Evolutionary conservation across 2,113 vertebrate species (phyloP).

Genomic region (Nansenia antarctica): DNA sequence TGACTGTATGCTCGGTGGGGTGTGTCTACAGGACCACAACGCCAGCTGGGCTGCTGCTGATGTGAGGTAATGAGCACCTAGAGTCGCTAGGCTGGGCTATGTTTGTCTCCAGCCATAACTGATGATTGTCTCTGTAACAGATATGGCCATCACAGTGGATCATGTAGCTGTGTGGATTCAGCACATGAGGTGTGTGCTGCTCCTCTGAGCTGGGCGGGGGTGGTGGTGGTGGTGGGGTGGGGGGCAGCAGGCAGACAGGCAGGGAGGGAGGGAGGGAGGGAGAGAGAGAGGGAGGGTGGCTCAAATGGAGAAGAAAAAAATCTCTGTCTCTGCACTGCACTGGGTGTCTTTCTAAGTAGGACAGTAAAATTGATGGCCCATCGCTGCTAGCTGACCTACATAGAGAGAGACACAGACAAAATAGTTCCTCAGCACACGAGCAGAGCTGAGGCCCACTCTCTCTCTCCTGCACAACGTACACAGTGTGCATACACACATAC

Average conservation of each 20-base stretch:
- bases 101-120: constrained; percentile 37
- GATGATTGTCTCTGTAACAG: constrained; percentile 48
- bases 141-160: too few species aligned
- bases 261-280: neutral
- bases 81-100: constrained; percentile 27
- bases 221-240: neutral
- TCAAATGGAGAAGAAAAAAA: constrained; percentile 19
- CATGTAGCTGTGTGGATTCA: neutral
- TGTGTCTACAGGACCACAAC: constrained; percentile 1
- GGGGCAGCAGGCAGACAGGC: too few species aligned
- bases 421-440: constrained; percentile 60
- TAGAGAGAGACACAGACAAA: constrained; percentile 76
- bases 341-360: constrained; percentile 72
- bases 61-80: constrained; percentile 29
- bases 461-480: constrained; percentile 1
- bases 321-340: constrained; percentile 22
- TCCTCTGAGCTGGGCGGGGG: neutral
- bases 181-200: constrained; percentile 44
- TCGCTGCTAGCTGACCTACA: constrained; percentile 80
- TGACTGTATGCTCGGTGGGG: neutral
- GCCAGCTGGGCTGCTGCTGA: constrained; percentile 16
- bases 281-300: neutral
- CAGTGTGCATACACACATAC: neutral
- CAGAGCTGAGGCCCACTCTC: neutral
- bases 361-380: constrained; percentile 79